Conservation (phyloP, 2,888 invertebrate species). For the Tolmerus cingulatus region DNA sequence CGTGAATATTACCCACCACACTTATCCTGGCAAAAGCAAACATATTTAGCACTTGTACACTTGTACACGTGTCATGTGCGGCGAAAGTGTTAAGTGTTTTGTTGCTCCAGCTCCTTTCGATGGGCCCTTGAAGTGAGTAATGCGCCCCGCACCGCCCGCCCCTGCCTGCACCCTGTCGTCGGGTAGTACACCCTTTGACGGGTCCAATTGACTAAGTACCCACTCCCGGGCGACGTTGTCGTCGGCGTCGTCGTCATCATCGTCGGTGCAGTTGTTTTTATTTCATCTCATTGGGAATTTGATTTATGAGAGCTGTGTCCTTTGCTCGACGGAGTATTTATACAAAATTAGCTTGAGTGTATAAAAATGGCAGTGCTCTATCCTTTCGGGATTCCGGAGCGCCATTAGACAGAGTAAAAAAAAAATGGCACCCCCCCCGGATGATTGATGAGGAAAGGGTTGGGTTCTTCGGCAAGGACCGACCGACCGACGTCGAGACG, state of each 20-base stretch:
- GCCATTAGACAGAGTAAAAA: slow-evolving; percentile 2
- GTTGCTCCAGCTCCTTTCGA: slow-evolving; percentile 5
- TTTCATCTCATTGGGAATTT: slow-evolving; percentile 19
- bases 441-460: slow-evolving; percentile 37
- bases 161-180: too few species aligned
- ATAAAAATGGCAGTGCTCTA: slow-evolving; percentile 4
- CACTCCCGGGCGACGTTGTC: neutral
- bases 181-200: neutral
- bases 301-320: slow-evolving; percentile 1
- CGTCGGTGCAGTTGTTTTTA: neutral
- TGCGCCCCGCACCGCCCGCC: neutral
- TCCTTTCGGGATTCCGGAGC: neutral
- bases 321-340: neutral
- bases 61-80: slow-evolving; percentile 14
- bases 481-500: neutral
- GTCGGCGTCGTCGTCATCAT: neutral
- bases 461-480: neutral
- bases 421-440: neutral
- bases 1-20: slow-evolving; percentile 25
- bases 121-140: slow-evolving; percentile 11
- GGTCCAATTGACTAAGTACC: slow-evolving; percentile 11
- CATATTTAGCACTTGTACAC: slow-evolving; percentile 25
- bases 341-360: slow-evolving; percentile 28
- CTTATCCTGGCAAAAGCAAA: neutral
- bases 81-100: slow-evolving; percentile 24